phyloP scores from a whole-genome alignment of 2,888 invertebrate species.

The Autographa pulchrina region DNA sequence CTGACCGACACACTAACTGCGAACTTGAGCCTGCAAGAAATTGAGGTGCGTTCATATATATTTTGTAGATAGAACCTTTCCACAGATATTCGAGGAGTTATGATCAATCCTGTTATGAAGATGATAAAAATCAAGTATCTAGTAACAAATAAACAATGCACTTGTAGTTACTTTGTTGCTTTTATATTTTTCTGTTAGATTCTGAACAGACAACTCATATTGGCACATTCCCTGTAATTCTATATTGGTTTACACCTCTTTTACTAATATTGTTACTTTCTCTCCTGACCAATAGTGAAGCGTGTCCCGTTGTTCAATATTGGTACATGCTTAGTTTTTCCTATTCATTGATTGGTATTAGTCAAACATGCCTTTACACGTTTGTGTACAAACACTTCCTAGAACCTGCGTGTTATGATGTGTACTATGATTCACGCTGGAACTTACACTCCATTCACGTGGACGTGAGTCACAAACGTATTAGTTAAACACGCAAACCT shows the following conservation, averaged over 20 bases:
- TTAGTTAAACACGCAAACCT: conserved; percentile 16
- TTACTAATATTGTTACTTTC: background rate
- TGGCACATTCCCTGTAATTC: too few species aligned
- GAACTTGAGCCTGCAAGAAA: conserved; percentile 33
- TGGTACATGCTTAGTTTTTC: background rate
- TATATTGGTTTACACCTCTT: background rate
- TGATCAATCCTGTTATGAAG: too few species aligned
- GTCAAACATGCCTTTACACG: background rate
- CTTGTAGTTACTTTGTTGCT: background rate
- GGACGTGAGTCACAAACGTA: conserved; percentile 31
- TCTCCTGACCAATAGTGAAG: background rate
- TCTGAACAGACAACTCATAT: too few species aligned
- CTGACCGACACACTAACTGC: conserved; percentile 16
- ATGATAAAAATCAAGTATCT: too few species aligned
- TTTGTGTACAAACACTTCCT: conserved; percentile 17
- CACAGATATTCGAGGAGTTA: too few species aligned
- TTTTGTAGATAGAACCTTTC: too few species aligned
- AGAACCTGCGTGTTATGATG: conserved; percentile 11
- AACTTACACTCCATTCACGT: conserved; percentile 25
- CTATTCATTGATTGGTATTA: conserved; percentile 14
- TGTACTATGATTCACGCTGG: conserved; percentile 35
- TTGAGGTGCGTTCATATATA: background rate
- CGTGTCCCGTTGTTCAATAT: background rate
- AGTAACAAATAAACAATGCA: too few species aligned
- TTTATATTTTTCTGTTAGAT: too few species aligned